Conservation (phyloP, 2,113 vertebrate species). For the Rhinoptilus africanus region DNA sequence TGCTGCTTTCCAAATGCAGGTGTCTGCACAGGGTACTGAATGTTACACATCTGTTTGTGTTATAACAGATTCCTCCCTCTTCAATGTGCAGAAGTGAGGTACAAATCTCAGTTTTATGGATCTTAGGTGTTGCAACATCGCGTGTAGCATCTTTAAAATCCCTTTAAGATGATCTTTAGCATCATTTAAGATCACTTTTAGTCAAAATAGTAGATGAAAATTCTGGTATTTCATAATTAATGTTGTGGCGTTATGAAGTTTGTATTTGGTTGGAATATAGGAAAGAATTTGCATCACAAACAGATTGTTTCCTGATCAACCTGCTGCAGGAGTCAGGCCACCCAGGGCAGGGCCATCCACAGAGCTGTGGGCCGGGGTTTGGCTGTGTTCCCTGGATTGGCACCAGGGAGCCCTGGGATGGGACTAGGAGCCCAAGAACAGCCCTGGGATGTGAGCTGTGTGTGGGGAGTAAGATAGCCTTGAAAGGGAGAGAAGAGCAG, state of each 20-base stretch:
- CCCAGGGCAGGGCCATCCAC: background rate
- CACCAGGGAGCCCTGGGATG: background rate
- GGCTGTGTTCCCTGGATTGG: background rate
- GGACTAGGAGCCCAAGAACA: background rate
- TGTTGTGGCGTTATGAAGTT: background rate
- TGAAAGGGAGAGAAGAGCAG: background rate
- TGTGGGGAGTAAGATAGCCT: rapidly evolving
- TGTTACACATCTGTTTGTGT: background rate
- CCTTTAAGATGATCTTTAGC: too few relatives aligned
- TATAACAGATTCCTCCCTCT: background rate
- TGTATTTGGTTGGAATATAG: background rate
- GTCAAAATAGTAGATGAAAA: background rate
- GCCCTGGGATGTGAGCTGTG: rapidly evolving
- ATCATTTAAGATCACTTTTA: background rate
- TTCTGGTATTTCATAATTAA: background rate
- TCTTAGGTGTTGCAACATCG: background rate
- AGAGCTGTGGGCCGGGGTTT: background rate
- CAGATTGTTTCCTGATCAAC: background rate
- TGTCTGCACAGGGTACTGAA: background rate
- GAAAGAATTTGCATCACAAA: background rate
- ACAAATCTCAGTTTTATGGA: background rate
- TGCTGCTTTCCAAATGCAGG: background rate
- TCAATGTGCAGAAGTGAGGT: background rate
- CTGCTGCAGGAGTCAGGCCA: background rate
- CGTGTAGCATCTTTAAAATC: background rate